These are phyloP conservation scores for Limanda limanda DNA, from an alignment of 2,113 vertebrate species.

Conservation along the genomic window DNA sequence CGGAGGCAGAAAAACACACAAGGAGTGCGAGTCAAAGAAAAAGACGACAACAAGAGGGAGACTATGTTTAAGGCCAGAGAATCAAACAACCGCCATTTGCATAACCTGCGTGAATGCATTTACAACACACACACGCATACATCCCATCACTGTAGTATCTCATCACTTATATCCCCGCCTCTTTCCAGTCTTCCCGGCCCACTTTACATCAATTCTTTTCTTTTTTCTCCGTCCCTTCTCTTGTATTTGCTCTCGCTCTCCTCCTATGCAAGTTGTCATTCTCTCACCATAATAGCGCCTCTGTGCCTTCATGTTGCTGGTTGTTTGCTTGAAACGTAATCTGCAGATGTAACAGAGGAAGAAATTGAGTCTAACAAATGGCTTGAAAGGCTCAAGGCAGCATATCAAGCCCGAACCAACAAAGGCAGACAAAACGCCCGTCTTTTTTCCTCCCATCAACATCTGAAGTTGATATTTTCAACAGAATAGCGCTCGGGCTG, in stretches of 20 bases:
- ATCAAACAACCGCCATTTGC: slow-evolving; percentile 68
- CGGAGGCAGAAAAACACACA: neutral
- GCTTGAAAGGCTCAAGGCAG: slow-evolving; percentile 76
- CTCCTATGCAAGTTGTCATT: slow-evolving; percentile 69
- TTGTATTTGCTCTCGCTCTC: slow-evolving; percentile 54
- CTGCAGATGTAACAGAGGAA: slow-evolving; percentile 77
- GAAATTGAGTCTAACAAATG: slow-evolving; percentile 85
- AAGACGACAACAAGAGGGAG: slow-evolving; percentile 41
- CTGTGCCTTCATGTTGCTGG: slow-evolving; percentile 69
- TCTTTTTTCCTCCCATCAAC: slow-evolving; percentile 72
- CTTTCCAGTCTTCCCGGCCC: slow-evolving; percentile 64
- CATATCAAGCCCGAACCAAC: slow-evolving; percentile 79
- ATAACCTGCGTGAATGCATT: slow-evolving; percentile 62
- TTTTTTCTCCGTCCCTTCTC: slow-evolving; percentile 4
- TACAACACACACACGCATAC: slow-evolving; percentile 56
- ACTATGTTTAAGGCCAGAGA: slow-evolving; percentile 52
- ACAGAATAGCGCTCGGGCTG: slow-evolving; percentile 73
- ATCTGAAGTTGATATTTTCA: slow-evolving; percentile 81
- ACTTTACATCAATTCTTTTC: slow-evolving; percentile 62
- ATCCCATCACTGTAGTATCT: slow-evolving; percentile 60
- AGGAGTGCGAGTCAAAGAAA: slow-evolving; percentile 17
- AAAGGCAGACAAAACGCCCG: slow-evolving; percentile 82
- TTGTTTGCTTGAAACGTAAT: slow-evolving; percentile 82
- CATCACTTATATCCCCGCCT: slow-evolving; percentile 68
- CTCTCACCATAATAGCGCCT: slow-evolving; percentile 67